These are phyloP conservation scores for Engystomops pustulosus DNA, from an alignment of 2,113 vertebrate species.

Conservation along the genomic window DNA sequence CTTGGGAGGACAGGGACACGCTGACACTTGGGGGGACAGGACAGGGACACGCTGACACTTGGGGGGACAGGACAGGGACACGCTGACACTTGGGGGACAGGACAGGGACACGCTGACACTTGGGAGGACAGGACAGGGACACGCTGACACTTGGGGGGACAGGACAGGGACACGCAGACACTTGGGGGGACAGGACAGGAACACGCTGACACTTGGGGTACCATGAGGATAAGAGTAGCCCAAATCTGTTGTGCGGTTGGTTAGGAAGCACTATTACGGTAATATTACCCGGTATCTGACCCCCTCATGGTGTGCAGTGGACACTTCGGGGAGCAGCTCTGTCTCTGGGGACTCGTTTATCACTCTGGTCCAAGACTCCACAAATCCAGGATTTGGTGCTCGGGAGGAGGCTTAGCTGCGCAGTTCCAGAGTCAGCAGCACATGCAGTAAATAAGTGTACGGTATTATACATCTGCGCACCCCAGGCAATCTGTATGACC, in stretches of 20 bases:
- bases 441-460: not conserved
- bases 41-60: too few relatives aligned
- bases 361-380: not conserved
- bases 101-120: too few relatives aligned
- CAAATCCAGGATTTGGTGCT: conserved; percentile 21
- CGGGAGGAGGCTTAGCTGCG: not conserved
- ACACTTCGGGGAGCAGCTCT: not conserved
- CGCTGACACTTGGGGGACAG: too few relatives aligned
- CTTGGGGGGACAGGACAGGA: too few relatives aligned
- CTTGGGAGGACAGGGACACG: too few relatives aligned
- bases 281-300: not conserved
- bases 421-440: not conserved
- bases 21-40: too few relatives aligned
- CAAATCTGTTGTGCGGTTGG: not conserved
- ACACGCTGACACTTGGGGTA: too few relatives aligned
- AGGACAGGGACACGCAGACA: too few relatives aligned
- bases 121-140: too few relatives aligned
- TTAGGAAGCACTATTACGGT: not conserved
- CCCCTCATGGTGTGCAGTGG: too few relatives aligned
- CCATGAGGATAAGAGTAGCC: not conserved
- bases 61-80: too few relatives aligned
- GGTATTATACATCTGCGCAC: not conserved
- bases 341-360: conserved; percentile 15
- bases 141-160: too few relatives aligned
- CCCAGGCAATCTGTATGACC: not conserved